A percentile compares a stretch with the other conserved stretches of the same genome.
Evolutionary conservation across 2,888 invertebrate species (phyloP).

Genomic region (Melinaea menophilus): DNA sequence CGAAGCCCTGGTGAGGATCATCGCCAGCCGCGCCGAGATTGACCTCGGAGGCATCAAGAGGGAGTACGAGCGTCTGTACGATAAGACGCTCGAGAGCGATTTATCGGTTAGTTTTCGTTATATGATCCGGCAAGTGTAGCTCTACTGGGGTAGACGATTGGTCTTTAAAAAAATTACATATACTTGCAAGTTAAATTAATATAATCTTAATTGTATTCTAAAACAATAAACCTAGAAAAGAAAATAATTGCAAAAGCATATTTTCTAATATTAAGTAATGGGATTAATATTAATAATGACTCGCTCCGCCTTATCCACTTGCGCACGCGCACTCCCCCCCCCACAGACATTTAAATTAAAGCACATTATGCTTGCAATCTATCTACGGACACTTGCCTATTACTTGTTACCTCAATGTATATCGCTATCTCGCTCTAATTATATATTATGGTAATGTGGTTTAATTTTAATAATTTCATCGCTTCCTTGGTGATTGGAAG

Average conservation of each 20-base stretch:
- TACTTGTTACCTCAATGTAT: slow-evolving; percentile 44
- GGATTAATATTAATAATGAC: no score
- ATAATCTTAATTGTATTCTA: no score
- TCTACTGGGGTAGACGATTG: neutral
- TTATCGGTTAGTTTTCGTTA: slow-evolving; percentile 68
- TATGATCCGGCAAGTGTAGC: slow-evolving; percentile 18
- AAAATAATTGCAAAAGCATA: no score
- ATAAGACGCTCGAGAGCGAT: slow-evolving; percentile 82
- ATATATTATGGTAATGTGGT: slow-evolving; percentile 56
- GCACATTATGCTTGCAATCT: slow-evolving; percentile 53
- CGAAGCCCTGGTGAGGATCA: slow-evolving; percentile 80
- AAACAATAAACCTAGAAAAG: no score
- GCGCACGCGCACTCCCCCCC: neutral
- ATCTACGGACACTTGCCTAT: slow-evolving; percentile 26
- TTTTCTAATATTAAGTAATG: no score
- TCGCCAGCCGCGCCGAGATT: slow-evolving; percentile 82
- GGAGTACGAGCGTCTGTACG: slow-evolving; percentile 83
- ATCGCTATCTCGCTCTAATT: slow-evolving; percentile 28
- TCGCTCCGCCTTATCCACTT: neutral
- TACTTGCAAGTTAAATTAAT: no score
- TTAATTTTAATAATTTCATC: slow-evolving; percentile 41
- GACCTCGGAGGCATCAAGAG: slow-evolving; percentile 83
- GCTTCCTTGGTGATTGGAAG: slow-evolving; percentile 50
- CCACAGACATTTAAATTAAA: slow-evolving; percentile 34
- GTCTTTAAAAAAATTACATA: no score